These are phyloP conservation scores for Galaxea fascicularis DNA, from an alignment of 92 coral and sea anemone genomes.

Conservation along the genomic window DNA sequence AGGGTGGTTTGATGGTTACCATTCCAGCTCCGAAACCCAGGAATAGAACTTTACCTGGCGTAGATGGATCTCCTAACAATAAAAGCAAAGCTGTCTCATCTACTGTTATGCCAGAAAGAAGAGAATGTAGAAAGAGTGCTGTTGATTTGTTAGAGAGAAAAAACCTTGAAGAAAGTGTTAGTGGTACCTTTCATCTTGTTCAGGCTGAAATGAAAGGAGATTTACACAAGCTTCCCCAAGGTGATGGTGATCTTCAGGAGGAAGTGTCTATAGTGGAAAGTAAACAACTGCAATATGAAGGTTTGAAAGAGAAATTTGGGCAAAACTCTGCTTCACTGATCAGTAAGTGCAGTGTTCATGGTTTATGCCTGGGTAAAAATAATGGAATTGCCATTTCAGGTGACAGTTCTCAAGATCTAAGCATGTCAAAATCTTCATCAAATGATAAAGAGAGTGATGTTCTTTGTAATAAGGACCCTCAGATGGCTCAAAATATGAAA, in stretches of 20 bases:
- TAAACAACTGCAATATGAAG: not conserved
- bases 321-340: too few species aligned
- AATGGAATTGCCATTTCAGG: not conserved
- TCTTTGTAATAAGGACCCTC: not conserved
- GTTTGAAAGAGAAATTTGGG: not conserved
- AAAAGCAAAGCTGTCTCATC: not conserved
- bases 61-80: not conserved
- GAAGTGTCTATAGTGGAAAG: not conserved
- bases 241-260: not conserved
- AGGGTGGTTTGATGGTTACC: slow-evolving; percentile 71
- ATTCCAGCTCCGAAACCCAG: slow-evolving; percentile 62
- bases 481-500: not conserved
- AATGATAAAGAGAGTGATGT: not conserved
- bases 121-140: not conserved
- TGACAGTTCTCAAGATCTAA: not conserved
- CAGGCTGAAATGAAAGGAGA: slow-evolving; percentile 1
- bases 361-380: too few species aligned
- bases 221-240: not conserved
- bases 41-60: not conserved
- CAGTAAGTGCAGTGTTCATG: too few species aligned
- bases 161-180: not conserved
- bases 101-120: not conserved
- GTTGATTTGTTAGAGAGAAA: not conserved
- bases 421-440: not conserved
- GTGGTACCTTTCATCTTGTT: not conserved